Conservation (phyloP, 37 sponge, comb jelly and placozoan genomes). For the Axinella damicornis region DNA sequence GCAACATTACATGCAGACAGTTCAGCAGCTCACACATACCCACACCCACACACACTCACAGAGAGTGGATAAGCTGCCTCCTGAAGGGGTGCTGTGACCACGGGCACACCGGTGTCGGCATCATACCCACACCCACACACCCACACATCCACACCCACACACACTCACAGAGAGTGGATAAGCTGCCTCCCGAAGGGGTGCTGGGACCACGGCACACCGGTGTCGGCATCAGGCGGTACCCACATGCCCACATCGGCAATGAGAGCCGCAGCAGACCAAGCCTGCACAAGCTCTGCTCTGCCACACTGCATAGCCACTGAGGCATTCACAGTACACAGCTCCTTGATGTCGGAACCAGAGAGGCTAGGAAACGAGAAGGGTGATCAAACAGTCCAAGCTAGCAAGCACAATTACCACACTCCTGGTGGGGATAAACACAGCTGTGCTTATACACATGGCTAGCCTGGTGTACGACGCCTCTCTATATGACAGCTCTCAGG, state of each 20-base stretch:
- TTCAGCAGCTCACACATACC: no score
- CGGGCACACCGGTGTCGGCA: constrained; percentile 30
- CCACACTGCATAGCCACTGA: constrained; percentile 36
- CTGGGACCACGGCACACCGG: constrained; percentile 61
- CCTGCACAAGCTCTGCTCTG: constrained; percentile 70
- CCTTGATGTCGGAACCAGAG: constrained; percentile 33
- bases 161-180: constrained; percentile 76
- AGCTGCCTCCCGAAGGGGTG: constrained; percentile 80
- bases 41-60: constrained; percentile 56
- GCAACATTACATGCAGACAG: no score
- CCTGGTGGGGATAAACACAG: no score
- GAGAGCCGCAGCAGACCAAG: constrained; percentile 64
- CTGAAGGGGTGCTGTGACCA: constrained; percentile 82
- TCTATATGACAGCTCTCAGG: no score
- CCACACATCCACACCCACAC: background rate
- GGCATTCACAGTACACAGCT: constrained; percentile 64
- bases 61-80: constrained; percentile 70
- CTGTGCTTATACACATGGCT: no score
- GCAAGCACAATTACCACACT: no score
- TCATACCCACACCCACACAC: background rate
- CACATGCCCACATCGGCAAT: constrained; percentile 21
- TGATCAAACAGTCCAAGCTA: no score
- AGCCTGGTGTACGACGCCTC: no score
- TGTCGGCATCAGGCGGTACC: constrained; percentile 21
- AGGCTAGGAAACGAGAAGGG: constrained; percentile 18